phyloP scores from a whole-genome alignment of 2,888 invertebrate species.

The Euzophera pinguis region DNA sequence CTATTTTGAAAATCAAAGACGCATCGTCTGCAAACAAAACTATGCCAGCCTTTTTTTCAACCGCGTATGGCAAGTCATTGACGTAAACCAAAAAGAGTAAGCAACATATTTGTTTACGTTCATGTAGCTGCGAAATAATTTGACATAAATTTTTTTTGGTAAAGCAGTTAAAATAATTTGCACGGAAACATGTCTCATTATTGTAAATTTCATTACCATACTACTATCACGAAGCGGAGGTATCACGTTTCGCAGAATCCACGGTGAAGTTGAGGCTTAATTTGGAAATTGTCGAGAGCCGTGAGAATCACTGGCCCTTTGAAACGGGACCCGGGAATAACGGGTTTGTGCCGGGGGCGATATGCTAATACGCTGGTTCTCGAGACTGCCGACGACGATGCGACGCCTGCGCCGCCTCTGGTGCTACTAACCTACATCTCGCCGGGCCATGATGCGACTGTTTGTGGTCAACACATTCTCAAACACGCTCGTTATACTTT shows the following conservation, averaged over 20 bases:
- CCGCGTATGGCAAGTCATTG: no score
- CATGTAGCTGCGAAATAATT: background rate
- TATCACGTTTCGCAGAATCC: conserved; percentile 10
- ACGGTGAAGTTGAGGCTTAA: conserved; percentile 15
- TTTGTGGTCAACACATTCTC: conserved; percentile 64
- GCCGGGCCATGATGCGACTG: conserved; percentile 61
- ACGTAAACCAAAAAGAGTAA: no score
- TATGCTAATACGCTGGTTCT: conserved; percentile 66
- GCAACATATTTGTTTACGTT: no score
- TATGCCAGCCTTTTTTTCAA: no score
- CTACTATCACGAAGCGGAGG: conserved; percentile 4
- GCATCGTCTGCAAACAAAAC: no score
- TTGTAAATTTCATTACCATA: conserved; percentile 7
- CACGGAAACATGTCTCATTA: background rate
- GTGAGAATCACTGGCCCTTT: conserved; percentile 60
- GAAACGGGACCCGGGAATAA: conserved; percentile 64
- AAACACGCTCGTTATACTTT: conserved; percentile 74
- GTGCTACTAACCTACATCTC: conserved; percentile 76
- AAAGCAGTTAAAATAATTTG: background rate
- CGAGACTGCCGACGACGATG: conserved; percentile 38
- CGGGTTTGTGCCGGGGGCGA: conserved; percentile 63
- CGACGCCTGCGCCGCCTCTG: conserved; percentile 43
- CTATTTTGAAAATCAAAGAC: no score
- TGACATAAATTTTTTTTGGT: background rate
- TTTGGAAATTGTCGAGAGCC: conserved; percentile 46